Evolutionary conservation across 2,888 invertebrate species (phyloP).

Genomic region (Bruchidius siliquastri): DNA sequence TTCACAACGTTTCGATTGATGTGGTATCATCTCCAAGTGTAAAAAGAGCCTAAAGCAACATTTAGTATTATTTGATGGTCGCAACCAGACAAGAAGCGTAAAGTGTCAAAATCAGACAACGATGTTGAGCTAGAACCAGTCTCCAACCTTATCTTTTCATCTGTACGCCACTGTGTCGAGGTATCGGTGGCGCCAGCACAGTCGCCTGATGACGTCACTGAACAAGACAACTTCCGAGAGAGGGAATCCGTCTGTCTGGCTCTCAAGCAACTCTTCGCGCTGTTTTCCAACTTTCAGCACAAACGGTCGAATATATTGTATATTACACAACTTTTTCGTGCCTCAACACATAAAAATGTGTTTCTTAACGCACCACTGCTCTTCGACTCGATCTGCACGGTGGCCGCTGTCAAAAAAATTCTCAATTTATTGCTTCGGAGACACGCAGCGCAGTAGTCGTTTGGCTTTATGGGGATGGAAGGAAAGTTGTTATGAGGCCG

Average conservation of each 20-base stretch:
- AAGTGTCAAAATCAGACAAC: too few species aligned
- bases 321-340: not conserved
- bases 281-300: not conserved
- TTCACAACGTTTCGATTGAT: too few species aligned
- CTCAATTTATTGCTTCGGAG: not conserved
- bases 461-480: not conserved
- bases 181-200: slow-evolving; percentile 15
- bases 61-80: too few species aligned
- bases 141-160: too few species aligned
- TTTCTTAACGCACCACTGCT: not conserved
- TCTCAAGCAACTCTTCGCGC: not conserved
- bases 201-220: slow-evolving; percentile 16
- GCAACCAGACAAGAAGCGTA: too few species aligned
- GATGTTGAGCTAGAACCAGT: too few species aligned
- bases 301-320: not conserved
- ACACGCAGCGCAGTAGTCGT: not conserved
- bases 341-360: not conserved
- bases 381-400: not conserved
- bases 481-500: not conserved
- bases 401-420: not conserved
- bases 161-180: not conserved
- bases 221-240: slow-evolving; percentile 14
- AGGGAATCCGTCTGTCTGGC: not conserved
- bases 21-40: too few species aligned
- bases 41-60: too few species aligned